Base-by-base conservation (phyloP, 2,888 invertebrate genomes). In the Calliphora vomitoria region DNA sequence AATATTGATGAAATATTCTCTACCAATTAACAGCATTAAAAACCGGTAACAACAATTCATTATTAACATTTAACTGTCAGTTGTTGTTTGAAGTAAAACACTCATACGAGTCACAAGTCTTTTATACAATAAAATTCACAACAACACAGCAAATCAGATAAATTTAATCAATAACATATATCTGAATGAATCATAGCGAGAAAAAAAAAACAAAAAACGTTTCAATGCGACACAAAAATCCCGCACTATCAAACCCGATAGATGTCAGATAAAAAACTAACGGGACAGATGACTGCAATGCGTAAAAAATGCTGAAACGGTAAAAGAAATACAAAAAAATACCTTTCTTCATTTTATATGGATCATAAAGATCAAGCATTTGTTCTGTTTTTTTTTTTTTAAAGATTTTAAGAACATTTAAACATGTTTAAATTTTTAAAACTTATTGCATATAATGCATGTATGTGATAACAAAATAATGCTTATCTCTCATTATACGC, bases 1-100 rank as follows among this genome's bases (percentile, higher is more conserved):
- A 74, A 60, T 53, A 74, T 60, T 75, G 38, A 75, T 64, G 69
- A 64, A 76, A 85, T 71, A 68, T 85, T 75, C 20, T 75, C 55
- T 41, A 62, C 47, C 69, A 85, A 55, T 85, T 80, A 81, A 80
- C 62, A 71, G 53, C 20, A 75, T 41, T 55, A 6, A 31, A 83
- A 82, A 82, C 68, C 75, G 55, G 76, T 62, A 64, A 55, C 18
- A 71, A 38, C 58, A 76, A 38, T 68, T 58, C n/a, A 81, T 35
- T 68, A 79, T 78, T 66, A 74, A 41, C 5, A 72, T 72, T 58
- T 64, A 66, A 53, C 41, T 38, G 62, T 55, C 18, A 69, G 47
- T 53, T 41, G 13, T 11, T 75, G 20, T 41, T 69, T 74, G 53
- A 55, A 13, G 0, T n/a, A 66, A 35, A 15, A 64, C 58, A 13